A percentile compares a stretch with the other conserved stretches of the same genome.
These are phyloP conservation scores for Dendrolimus pini DNA, from an alignment of 2,888 invertebrate genomes.

Conservation along the genomic window DNA sequence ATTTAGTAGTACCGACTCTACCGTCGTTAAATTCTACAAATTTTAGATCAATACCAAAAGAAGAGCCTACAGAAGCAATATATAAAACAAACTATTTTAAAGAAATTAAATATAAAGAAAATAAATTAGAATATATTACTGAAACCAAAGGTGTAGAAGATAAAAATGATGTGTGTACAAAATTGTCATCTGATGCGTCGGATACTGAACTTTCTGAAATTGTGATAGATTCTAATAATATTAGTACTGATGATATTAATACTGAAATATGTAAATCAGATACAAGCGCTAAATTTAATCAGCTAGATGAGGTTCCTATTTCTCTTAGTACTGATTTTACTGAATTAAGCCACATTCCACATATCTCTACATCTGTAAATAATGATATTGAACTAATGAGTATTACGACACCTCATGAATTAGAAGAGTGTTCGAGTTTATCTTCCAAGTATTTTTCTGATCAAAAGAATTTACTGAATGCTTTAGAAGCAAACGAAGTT, in stretches of 20 bases:
- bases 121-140: conserved; percentile 2
- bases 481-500: conserved; percentile 22
- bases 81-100: neutral
- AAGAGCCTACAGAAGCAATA: conserved; percentile 16
- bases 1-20: conserved; percentile 29
- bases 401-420: neutral
- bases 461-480: conserved; percentile 35
- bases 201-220: conserved; percentile 1
- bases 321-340: neutral
- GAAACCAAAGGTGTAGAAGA: neutral
- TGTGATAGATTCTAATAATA: neutral
- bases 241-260: conserved; percentile 7
- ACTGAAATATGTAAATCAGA: conserved; percentile 2
- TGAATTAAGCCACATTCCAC: neutral
- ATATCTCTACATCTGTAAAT: neutral
- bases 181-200: neutral
- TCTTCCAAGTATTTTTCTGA: conserved; percentile 34
- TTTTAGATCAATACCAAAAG: conserved; percentile 47
- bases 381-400: conserved; percentile 17
- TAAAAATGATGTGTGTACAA: neutral
- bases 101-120: conserved; percentile 3
- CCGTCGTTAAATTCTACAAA: conserved; percentile 41
- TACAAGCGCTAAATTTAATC: too few species aligned
- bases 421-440: neutral
- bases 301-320: too few species aligned